Evolutionary conservation across 2,113 vertebrate species (phyloP).

Genomic region (Falco punctatus): DNA sequence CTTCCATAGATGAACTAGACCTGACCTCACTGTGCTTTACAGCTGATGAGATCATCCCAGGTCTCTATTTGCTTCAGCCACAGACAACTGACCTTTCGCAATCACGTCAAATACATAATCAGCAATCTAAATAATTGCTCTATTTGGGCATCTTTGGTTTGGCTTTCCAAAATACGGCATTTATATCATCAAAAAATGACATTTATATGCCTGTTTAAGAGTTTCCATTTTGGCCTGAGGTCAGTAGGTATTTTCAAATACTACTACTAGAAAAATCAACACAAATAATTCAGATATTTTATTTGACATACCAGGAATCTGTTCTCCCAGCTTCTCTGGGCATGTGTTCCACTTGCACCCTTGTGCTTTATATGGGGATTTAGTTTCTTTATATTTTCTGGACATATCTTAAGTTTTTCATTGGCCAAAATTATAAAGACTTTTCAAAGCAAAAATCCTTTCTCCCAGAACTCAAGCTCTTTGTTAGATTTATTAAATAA

Average conservation of each 20-base stretch:
- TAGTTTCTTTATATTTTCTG: not conserved
- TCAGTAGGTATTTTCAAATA: conserved; percentile 8
- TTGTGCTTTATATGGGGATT: not conserved
- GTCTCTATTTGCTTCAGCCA: not conserved
- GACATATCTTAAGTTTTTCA: not conserved
- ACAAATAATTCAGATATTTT: not conserved
- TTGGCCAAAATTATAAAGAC: not conserved
- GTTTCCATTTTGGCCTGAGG: conserved; percentile 23
- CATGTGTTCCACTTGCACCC: not conserved
- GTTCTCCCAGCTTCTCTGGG: not conserved
- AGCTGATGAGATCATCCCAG: conserved; percentile 53
- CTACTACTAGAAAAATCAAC: not conserved
- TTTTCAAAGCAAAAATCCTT: not conserved
- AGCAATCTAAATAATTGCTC: conserved; percentile 57
- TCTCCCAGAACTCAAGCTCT: not conserved
- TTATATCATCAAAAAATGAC: conserved; percentile 8
- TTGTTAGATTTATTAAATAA: not conserved
- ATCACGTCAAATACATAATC: not conserved
- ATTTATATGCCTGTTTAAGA: conserved; percentile 25
- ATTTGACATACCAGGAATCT: not conserved
- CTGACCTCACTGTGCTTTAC: conserved; percentile 9
- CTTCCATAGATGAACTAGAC: not conserved
- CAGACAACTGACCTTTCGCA: conserved; percentile 27
- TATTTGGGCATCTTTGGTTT: conserved; percentile 25
- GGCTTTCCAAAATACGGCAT: not conserved